A percentile compares a stretch with the other conserved stretches of the same genome.
phyloP scores from a whole-genome alignment of 2,113 vertebrate species.

The Myiopsitta monachus region DNA sequence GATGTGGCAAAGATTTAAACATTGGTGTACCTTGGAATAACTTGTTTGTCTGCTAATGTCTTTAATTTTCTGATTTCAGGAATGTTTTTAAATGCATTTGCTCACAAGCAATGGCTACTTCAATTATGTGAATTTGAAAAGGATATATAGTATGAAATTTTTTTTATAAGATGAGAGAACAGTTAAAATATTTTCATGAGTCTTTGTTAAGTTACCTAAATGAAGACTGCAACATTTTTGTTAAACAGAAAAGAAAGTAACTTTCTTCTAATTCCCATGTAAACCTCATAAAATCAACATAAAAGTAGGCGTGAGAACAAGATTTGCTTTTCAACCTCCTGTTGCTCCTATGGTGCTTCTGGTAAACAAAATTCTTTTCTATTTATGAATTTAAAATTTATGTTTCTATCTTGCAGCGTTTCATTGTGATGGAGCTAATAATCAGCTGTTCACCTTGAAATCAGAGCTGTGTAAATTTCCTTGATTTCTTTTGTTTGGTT shows the following conservation, averaged over 20 bases:
- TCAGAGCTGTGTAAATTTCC: background rate
- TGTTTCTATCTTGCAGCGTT: background rate
- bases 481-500: background rate
- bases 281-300: background rate
- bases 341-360: background rate
- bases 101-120: background rate
- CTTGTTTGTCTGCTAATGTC: background rate
- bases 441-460: background rate
- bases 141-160: background rate
- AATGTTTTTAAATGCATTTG: background rate
- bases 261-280: background rate
- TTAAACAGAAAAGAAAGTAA: background rate
- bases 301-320: background rate
- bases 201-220: background rate
- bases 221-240: background rate
- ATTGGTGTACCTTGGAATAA: background rate
- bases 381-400: background rate
- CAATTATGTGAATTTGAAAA: background rate
- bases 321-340: background rate
- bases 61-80: slow-evolving; percentile 17
- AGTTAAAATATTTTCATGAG: background rate
- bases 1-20: slow-evolving; percentile 1
- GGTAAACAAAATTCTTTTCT: background rate
- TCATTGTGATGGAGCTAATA: background rate
- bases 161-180: background rate